Evolutionary conservation across 1,140 invertebrate species (phyloP).

Genomic region (Eumaeus atala): DNA sequence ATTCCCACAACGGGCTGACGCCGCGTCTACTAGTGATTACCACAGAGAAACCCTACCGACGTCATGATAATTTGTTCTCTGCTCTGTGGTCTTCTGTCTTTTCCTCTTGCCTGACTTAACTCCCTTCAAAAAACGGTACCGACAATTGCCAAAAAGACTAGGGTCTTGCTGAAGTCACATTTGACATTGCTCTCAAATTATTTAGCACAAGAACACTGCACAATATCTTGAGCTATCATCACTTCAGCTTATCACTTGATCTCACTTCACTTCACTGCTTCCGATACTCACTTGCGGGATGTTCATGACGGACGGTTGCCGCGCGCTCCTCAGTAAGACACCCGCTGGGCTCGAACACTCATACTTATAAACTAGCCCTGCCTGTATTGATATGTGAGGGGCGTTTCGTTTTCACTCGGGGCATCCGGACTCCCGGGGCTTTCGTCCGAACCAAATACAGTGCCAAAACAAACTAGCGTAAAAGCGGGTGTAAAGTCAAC

Average conservation of each 20-base stretch:
- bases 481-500: constrained; percentile 16
- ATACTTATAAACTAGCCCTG: constrained; percentile 67
- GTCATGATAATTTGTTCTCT: too few relatives aligned
- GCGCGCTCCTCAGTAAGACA: constrained; percentile 36
- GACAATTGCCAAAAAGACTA: too few relatives aligned
- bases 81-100: too few relatives aligned
- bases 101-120: too few relatives aligned
- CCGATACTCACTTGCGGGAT: constrained; percentile 48
- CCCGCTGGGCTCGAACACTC: constrained; percentile 31
- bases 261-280: constrained; percentile 23
- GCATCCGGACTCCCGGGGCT: constrained; percentile 39
- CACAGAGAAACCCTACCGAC: too few relatives aligned
- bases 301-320: constrained; percentile 50
- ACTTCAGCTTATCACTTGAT: constrained; percentile 28
- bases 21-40: too few relatives aligned
- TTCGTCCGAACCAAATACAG: background rate
- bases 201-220: too few relatives aligned
- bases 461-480: constrained; percentile 12
- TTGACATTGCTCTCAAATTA: too few relatives aligned
- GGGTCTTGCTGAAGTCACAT: too few relatives aligned
- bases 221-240: too few relatives aligned
- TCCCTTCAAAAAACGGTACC: too few relatives aligned
- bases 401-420: constrained; percentile 55
- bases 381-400: constrained; percentile 55
- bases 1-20: too few relatives aligned